Base-by-base conservation (phyloP, 2,113 vertebrate genomes). In the Muntiacus muntjak region DNA sequence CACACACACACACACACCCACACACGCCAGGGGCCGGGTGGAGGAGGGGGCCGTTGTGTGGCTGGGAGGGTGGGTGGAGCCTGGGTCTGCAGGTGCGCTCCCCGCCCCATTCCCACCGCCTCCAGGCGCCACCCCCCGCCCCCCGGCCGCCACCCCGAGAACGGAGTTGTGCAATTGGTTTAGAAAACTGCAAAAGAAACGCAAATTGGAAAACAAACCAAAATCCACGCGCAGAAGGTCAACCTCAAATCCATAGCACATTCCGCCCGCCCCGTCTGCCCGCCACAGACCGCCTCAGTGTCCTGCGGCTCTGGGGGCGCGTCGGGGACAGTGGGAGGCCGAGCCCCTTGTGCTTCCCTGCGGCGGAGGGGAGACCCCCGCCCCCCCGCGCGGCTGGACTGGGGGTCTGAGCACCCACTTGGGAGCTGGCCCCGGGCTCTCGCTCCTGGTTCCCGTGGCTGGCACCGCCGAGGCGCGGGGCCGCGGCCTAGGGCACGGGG, bases 401-500 rank as follows among this genome's bases (percentile, higher is more conserved):
- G 62, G 82, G 81, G 74, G 43, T 85, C 95, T 7, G 83, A 90
- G 95, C 93, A 50, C 97, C 97, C 96, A 19, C 81, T 55, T 62
- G 86, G 86, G 95, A 57, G 95, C 86, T 7, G 76, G 96, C 97
- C 97, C 97, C 36, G 50, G 97, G 28, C 84, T 76, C 71, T 87
- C 6, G 85, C 94, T 92, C 95, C 95, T 45, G 83, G 54, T 58
- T 94, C 93, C 86, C 47, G 87, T 45, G 93, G 97, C 97, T 94
- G 97, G 89, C 98, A 95, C 95, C 36, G 78, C 93, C 26, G n/a
- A 92, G 94, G 90, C 76, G 13, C 28, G 33, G 94, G 23, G 23
- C 26, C 62, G 40, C 15, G 60, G 50, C 52, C 78, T 98, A 97
- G 97, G 97, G 96, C 78, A 98, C 99, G 4, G 99, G 98, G 98